Conservation (phyloP, 2,888 invertebrate species). For the Drosophila helvetica region DNA sequence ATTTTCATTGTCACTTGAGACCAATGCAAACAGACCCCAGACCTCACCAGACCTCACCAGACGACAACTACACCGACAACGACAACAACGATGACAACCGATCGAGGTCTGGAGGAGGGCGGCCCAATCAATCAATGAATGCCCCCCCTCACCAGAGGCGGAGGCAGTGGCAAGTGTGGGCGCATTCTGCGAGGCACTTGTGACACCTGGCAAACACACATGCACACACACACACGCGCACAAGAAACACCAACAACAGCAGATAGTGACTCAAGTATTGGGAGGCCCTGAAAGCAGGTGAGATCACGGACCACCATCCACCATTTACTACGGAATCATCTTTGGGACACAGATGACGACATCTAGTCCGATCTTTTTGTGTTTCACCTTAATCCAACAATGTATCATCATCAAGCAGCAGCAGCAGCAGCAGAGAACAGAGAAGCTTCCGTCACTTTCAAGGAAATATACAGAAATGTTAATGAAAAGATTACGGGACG, state of each 20-base stretch:
- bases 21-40: conserved; percentile 46
- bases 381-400: neutral
- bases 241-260: neutral
- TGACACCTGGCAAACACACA: conserved; percentile 36
- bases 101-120: neutral
- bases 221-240: too few relatives aligned
- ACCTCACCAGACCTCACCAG: neutral
- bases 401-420: neutral
- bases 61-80: neutral
- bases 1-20: conserved; percentile 53
- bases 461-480: conserved; percentile 7
- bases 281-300: conserved; percentile 26
- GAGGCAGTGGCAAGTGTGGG: conserved; percentile 5
- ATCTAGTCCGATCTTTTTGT: conserved; percentile 6
- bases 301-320: conserved; percentile 24
- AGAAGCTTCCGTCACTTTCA: conserved; percentile 23
- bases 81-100: neutral
- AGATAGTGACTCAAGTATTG: conserved; percentile 26
- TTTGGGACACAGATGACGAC: conserved; percentile 16
- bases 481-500: neutral
- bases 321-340: conserved; percentile 19
- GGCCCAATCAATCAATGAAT: conserved; percentile 46
- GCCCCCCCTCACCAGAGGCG: conserved; percentile 12
- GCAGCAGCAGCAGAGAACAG: neutral
- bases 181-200: conserved; percentile 7